Evolutionary conservation across 2,113 vertebrate species (phyloP).

Genomic region (Cygnus atratus): DNA sequence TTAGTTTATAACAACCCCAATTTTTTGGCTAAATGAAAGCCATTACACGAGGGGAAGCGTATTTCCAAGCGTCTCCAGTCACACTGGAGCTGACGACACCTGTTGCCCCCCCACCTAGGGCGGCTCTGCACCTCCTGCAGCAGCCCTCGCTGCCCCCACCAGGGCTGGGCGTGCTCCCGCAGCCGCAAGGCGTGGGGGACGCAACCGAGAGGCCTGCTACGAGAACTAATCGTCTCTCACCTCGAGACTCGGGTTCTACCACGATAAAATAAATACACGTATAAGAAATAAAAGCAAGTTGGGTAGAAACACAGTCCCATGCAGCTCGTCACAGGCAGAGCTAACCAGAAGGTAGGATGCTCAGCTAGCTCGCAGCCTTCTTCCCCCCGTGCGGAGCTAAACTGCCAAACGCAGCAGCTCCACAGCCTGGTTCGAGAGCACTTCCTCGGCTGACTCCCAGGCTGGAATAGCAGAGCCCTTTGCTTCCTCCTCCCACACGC

Average conservation of each 20-base stretch:
- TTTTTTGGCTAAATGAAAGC: background rate
- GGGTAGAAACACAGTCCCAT: background rate
- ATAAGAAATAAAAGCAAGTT: background rate
- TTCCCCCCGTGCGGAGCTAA: background rate
- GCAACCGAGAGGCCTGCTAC: background rate
- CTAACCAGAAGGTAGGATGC: background rate
- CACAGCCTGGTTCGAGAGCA: background rate
- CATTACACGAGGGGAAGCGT: background rate
- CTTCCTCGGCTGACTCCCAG: background rate
- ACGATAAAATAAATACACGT: background rate
- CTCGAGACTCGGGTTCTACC: background rate
- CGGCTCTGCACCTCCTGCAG: background rate
- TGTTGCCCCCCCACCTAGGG: fast-evolving
- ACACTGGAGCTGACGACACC: background rate
- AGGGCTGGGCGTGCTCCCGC: fast-evolving
- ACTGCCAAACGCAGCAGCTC: background rate
- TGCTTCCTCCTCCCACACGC: background rate
- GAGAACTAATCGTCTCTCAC: background rate
- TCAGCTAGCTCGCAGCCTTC: background rate
- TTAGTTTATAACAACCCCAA: background rate
- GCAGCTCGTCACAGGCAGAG: background rate
- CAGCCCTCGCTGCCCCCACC: fast-evolving
- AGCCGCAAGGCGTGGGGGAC: background rate
- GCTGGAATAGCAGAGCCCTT: constrained; percentile 9
- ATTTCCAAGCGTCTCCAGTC: background rate